Evolutionary conservation across 2,888 invertebrate genomes (phyloP), one percentile per base, ranked within the genome.

Genomic region (Drosophila tripunctata): DNA sequence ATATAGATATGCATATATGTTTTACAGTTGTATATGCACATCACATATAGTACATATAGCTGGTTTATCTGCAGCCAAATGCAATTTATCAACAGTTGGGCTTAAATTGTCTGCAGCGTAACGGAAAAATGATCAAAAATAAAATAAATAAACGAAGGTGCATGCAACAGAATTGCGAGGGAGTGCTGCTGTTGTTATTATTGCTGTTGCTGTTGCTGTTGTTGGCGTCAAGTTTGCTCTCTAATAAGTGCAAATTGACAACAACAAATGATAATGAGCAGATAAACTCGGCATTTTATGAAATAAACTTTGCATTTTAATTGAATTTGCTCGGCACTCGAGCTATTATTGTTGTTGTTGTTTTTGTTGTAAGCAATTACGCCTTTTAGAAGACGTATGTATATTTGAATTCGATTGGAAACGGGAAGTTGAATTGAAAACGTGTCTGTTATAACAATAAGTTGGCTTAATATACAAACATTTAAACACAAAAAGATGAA

Each of bases 21-120:
- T n/a, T n/a, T n/a, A 27, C 10, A 27, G 27, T 27, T 27, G 14
- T 31, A 27, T 41, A 17, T 22, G 38, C 14, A 14, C 17, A 14
- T n/a, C n/a, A n/a, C n/a, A n/a, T n/a, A n/a, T n/a, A n/a, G n/a
- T 47, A 36, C 19, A 61, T 19, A 30, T 67, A 58, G 45, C 36
- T 45, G 38, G 47, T 57, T 47, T 52, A 78, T 62, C 74, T 86
- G 74, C 60, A 76, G 78, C 84, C 87, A 80, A 80, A 66, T 81
- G 85, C 78, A 87, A 81, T 81, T 81, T 87, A 69, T 81, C 87
- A 81, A 81, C 87, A 87, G 87, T 83, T 81, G 87, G 44, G 84
- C 69, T 81, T 75, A 84, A 81, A 87, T 81, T 81, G 81, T 81
- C 72, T 84, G 81, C 81, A 87, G 61, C 85, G 61, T 71, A 63